Conservation (phyloP, 2,113 vertebrate genomes). For the Pao palembangensis region DNA sequence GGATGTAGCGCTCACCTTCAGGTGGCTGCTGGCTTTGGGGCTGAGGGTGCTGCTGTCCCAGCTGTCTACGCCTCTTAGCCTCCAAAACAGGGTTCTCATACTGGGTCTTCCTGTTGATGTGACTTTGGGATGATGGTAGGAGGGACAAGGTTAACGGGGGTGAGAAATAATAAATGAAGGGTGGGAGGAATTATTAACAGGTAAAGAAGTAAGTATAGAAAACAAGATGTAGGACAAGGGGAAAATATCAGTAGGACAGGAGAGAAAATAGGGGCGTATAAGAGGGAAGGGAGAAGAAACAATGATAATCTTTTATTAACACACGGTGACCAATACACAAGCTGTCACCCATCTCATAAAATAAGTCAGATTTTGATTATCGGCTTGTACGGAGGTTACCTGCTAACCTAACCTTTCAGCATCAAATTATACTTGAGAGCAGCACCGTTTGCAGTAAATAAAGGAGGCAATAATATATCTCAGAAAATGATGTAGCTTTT, state of each 20-base stretch:
- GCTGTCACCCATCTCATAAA: slow-evolving; percentile 11
- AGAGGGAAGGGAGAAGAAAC: slow-evolving; percentile 33
- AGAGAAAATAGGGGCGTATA: slow-evolving; percentile 16
- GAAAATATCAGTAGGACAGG: slow-evolving; percentile 23
- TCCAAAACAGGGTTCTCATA: slow-evolving; percentile 97
- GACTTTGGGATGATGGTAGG: slow-evolving; percentile 72
- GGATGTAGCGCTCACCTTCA: slow-evolving; percentile 86
- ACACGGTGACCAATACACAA: slow-evolving; percentile 17
- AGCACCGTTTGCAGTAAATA: slow-evolving; percentile 21
- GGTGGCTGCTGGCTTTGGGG: slow-evolving; percentile 80
- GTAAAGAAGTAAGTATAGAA: slow-evolving; percentile 7
- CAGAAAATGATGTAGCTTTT: slow-evolving; percentile 1
- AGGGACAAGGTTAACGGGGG: slow-evolving; percentile 1
- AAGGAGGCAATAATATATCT: slow-evolving; percentile 17
- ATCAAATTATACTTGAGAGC: slow-evolving; percentile 23
- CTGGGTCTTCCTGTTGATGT: slow-evolving; percentile 98
- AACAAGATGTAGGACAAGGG: slow-evolving; percentile 3
- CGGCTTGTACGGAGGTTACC: slow-evolving; percentile 16
- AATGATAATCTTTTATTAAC: slow-evolving; percentile 49
- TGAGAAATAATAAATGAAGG: neutral
- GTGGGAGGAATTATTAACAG: neutral
- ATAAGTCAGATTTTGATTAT: slow-evolving; percentile 14
- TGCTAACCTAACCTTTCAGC: slow-evolving; percentile 7
- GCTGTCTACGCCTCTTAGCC: slow-evolving; percentile 94
- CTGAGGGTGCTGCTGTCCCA: slow-evolving; percentile 86